A percentile compares a stretch with the other conserved stretches of the same genome.
phyloP scores from a whole-genome alignment of 2,797 vertebrate genomes.

The Furcifer pardalis region DNA sequence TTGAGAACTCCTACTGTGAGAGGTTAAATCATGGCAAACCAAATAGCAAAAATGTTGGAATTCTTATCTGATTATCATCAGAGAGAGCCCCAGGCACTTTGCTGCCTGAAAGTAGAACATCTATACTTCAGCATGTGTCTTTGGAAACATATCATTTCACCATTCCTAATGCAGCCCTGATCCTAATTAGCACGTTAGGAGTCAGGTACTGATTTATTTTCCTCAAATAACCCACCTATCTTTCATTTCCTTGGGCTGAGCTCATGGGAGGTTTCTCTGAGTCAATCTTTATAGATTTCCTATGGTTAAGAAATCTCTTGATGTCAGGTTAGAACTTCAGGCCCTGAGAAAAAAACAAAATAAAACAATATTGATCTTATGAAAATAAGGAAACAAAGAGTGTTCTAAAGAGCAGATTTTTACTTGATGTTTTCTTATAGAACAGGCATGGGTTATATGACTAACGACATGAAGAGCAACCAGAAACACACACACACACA shows the following conservation, averaged over 20 bases:
- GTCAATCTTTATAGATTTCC: background rate
- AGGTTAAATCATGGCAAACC: too few species aligned
- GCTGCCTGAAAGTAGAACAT: background rate
- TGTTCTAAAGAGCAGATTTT: background rate
- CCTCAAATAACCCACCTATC: background rate
- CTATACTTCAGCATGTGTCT: background rate
- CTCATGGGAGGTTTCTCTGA: background rate
- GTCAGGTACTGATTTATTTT: background rate
- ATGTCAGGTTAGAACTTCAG: background rate
- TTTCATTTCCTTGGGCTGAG: background rate
- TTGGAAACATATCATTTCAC: background rate
- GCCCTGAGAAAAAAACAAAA: background rate
- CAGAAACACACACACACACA: background rate
- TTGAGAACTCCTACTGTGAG: too few species aligned
- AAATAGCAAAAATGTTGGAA: background rate
- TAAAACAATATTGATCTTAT: background rate
- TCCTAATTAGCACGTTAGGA: background rate
- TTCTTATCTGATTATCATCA: background rate
- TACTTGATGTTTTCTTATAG: background rate
- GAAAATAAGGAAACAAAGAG: background rate
- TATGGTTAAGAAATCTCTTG: background rate
- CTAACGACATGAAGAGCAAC: background rate
- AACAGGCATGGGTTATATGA: background rate
- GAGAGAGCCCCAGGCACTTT: background rate
- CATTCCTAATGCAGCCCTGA: background rate